Evolutionary conservation across 2,888 invertebrate species (phyloP).

Genomic region (Synanthedon formicaeformis): DNA sequence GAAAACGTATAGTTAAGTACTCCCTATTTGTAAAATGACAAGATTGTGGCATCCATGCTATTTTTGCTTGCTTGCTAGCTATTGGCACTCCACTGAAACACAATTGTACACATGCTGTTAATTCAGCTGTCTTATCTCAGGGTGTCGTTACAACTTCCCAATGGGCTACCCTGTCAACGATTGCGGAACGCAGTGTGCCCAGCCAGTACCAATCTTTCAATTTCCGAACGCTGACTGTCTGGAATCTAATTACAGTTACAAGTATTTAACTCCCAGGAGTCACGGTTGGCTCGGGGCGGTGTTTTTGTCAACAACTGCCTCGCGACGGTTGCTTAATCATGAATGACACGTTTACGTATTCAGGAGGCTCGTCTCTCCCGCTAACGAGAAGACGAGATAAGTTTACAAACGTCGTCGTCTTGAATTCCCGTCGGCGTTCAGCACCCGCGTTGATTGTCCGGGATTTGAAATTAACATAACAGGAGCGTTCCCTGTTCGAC

Average conservation of each 20-base stretch:
- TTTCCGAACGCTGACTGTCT: slow-evolving; percentile 9
- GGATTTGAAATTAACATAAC: slow-evolving; percentile 62
- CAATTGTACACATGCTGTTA: no score
- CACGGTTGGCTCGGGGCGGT: slow-evolving; percentile 28
- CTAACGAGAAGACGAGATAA: slow-evolving; percentile 66
- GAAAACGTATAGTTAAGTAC: no score
- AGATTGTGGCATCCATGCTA: no score
- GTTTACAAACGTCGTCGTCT: slow-evolving; percentile 62
- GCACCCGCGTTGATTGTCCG: slow-evolving; percentile 57
- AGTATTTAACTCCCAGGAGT: slow-evolving; percentile 19
- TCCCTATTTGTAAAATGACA: no score
- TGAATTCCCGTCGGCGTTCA: slow-evolving; percentile 54
- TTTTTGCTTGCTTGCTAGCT: no score
- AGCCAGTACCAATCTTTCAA: not conserved
- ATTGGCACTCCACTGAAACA: no score
- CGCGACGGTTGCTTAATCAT: slow-evolving; percentile 54
- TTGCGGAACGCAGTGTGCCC: no score
- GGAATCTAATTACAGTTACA: slow-evolving; percentile 11
- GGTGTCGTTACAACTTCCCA: no score
- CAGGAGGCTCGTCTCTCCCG: slow-evolving; percentile 48
- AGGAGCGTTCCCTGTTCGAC: slow-evolving; percentile 29
- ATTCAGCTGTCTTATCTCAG: no score
- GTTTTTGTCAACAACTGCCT: slow-evolving; percentile 58
- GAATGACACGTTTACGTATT: slow-evolving; percentile 65
- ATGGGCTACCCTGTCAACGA: no score